Base-by-base conservation (phyloP, 2,888 invertebrate genomes). In the Perizoma flavofasciatum region DNA sequence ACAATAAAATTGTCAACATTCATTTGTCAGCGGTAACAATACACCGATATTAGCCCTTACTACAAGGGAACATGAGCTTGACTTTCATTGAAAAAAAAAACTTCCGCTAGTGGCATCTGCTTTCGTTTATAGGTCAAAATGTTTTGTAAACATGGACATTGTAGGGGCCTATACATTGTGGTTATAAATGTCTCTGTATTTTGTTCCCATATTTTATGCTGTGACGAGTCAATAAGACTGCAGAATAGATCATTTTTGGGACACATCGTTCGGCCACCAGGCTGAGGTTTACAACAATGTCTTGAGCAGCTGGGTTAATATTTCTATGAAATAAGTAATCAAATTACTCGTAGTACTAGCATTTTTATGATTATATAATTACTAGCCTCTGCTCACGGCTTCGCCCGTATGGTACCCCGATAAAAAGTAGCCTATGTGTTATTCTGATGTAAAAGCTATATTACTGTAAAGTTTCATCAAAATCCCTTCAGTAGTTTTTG, bases 1-100 rank as follows among this genome's bases (percentile, higher is more conserved):
- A 87, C 88, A 88, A 88, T 87, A 76, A 83, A 81, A 85, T 88
- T 89, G 89, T 89, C 88, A 89, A 84, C 83, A 83, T 83, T 83
- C 83, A 88, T 89, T 88, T 89, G 88, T 88, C 88, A 86, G 81
- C 82, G 79, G 62, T 56, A 57, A 80, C 82, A 78, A 77, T 68
- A 55, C 62, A 45, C 59, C 43, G 49, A 59, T 53, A 64, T 66
- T 68, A 66, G 63, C 72, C 82, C 78, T 79, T 81, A 81, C 75
- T 69, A 70, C 78, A 74, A 76, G 49, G 67, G 67, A 63, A 69
- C 74, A 81, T 74, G 70, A 75, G 77, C 59, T 69, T 78, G 74
- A 75, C 76, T 81, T 75, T 73, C 70, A 56, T 51, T 33, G 4
- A 72, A 75, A 77, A 83, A 79, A 77, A 74, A 75, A 70, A 72